phyloP scores from a whole-genome alignment of 2,888 invertebrate genomes.

The Archips xylosteana region DNA sequence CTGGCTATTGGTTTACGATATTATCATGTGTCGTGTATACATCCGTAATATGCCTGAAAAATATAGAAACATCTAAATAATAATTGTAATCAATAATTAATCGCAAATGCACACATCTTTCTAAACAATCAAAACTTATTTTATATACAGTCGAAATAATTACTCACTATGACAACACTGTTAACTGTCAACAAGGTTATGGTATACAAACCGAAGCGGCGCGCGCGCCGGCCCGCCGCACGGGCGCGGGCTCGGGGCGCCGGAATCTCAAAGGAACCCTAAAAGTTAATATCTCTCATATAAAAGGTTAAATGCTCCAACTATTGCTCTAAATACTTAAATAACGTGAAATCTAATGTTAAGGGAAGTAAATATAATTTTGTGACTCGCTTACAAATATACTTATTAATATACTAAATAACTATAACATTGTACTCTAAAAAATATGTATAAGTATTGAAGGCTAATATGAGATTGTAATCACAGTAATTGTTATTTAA shows the following conservation, averaged over 20 bases:
- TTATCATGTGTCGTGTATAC: slow-evolving; percentile 69
- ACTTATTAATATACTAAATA: slow-evolving; percentile 82
- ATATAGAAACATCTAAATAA: slow-evolving; percentile 60
- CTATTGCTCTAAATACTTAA: slow-evolving; percentile 79
- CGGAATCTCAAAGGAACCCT: slow-evolving; percentile 63
- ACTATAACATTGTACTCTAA: slow-evolving; percentile 86
- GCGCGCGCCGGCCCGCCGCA: slow-evolving; percentile 43
- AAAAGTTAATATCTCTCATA: slow-evolving; percentile 70
- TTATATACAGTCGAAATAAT: slow-evolving; percentile 82
- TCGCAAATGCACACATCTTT: slow-evolving; percentile 70
- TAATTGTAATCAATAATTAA: slow-evolving; percentile 51
- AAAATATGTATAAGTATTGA: slow-evolving; percentile 86
- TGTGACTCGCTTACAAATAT: slow-evolving; percentile 82
- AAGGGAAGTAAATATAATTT: slow-evolving; percentile 83
- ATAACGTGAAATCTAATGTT: slow-evolving; percentile 78
- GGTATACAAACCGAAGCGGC: slow-evolving; percentile 75
- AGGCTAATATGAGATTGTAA: slow-evolving; percentile 85
- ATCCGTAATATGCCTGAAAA: slow-evolving; percentile 27
- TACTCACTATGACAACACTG: slow-evolving; percentile 84
- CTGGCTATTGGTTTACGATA: slow-evolving; percentile 71
- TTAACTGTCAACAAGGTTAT: slow-evolving; percentile 81
- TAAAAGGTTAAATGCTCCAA: slow-evolving; percentile 81
- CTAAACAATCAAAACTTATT: slow-evolving; percentile 78
- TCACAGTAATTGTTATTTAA: slow-evolving; percentile 84
- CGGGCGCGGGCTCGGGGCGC: slow-evolving; percentile 43